phyloP scores from a whole-genome alignment of 2,888 invertebrate species.

The Ennomos erosarius region DNA sequence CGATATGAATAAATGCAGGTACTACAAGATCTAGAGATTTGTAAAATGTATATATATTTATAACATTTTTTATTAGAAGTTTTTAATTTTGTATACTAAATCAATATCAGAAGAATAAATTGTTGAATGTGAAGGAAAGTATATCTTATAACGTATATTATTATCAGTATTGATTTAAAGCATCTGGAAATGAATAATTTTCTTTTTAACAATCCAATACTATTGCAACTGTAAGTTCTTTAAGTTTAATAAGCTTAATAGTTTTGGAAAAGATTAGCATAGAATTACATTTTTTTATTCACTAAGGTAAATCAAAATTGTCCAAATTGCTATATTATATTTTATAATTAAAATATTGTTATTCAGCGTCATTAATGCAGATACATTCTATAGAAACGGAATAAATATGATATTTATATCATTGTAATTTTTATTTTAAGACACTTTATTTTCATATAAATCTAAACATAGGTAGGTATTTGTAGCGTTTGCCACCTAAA shows the following conservation, averaged over 20 bases:
- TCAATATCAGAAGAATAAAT: slow-evolving; percentile 71
- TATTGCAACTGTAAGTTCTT: slow-evolving; percentile 25
- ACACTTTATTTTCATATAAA: no score
- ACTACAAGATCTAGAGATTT: slow-evolving; percentile 61
- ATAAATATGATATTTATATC: slow-evolving; percentile 76
- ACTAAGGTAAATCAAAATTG: slow-evolving; percentile 12
- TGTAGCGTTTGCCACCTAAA: no score
- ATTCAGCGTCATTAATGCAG: slow-evolving; percentile 63
- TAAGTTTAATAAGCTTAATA: slow-evolving; percentile 14
- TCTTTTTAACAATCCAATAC: slow-evolving; percentile 25
- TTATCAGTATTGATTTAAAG: slow-evolving; percentile 46
- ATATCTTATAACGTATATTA: slow-evolving; percentile 65
- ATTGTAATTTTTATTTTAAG: slow-evolving; percentile 43
- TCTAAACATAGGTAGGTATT: no score
- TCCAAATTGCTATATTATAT: slow-evolving; percentile 26
- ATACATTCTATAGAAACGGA: slow-evolving; percentile 72
- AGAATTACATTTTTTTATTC: slow-evolving; percentile 13
- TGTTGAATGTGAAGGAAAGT: slow-evolving; percentile 69
- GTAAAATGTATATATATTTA: slow-evolving; percentile 55
- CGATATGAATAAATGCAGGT: slow-evolving; percentile 51
- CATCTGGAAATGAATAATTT: slow-evolving; percentile 33
- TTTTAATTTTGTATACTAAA: slow-evolving; percentile 66
- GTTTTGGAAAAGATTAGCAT: slow-evolving; percentile 7
- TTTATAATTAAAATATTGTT: slow-evolving; percentile 30
- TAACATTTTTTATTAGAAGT: slow-evolving; percentile 63